Conservation (phyloP, 1,140 invertebrate species). For the Orussus abietinus region DNA sequence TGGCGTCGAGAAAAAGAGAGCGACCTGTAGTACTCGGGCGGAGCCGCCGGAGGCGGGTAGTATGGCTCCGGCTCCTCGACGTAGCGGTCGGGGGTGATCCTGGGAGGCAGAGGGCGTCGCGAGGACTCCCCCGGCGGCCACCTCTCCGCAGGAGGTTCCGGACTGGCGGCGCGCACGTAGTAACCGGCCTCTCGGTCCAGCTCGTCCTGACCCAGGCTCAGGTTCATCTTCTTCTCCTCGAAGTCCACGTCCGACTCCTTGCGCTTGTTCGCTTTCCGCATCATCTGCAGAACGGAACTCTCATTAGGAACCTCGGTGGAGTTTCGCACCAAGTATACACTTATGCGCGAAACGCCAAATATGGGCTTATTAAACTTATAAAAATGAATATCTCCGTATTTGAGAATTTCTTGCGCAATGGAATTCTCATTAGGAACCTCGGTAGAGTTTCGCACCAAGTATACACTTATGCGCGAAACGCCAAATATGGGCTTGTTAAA, state of each 20-base stretch:
- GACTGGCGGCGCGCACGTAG: constrained; percentile 63
- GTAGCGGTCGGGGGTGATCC: constrained; percentile 46
- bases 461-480: too few species aligned
- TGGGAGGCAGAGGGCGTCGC: constrained; percentile 35
- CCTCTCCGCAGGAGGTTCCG: constrained; percentile 45
- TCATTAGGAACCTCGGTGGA: too few species aligned
- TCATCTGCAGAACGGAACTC: constrained; percentile 62
- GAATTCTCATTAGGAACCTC: too few species aligned
- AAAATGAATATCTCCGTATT: too few species aligned
- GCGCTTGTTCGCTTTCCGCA: constrained; percentile 84
- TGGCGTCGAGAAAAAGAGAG: too few species aligned
- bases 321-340: too few species aligned
- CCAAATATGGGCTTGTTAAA: too few species aligned
- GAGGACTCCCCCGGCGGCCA: constrained; percentile 38
- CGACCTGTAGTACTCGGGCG: constrained; percentile 46
- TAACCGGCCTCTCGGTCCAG: constrained; percentile 86
- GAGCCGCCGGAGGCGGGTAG: constrained; percentile 32
- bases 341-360: too few species aligned
- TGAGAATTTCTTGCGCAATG: too few species aligned
- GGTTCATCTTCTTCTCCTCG: constrained; percentile 93
- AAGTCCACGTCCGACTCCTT: constrained; percentile 95
- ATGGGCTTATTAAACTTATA: too few species aligned
- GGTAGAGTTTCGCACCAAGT: too few species aligned
- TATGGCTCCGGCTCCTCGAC: constrained; percentile 45
- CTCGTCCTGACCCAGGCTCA: constrained; percentile 79